A percentile compares a stretch with the other conserved stretches of the same genome.
Conservation (phyloP, 2,888 invertebrate species). For the Acanthosepion pharaonis region DNA sequence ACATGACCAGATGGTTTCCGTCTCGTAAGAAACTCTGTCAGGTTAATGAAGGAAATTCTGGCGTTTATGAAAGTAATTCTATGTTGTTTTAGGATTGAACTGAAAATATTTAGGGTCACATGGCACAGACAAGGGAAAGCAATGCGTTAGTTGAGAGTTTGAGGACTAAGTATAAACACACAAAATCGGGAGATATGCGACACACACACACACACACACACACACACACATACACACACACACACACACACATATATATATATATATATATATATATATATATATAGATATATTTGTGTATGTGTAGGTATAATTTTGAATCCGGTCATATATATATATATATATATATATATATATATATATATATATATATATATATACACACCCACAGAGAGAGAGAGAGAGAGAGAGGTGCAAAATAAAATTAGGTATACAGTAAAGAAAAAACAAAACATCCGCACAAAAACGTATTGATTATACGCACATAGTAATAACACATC, state of each 20-base stretch:
- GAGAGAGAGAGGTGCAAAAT: too few species aligned
- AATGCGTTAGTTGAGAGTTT: background rate
- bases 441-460: too few species aligned
- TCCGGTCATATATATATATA: background rate
- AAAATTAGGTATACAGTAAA: too few species aligned
- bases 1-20: conserved; percentile 16
- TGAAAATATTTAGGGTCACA: background rate
- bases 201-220: background rate
- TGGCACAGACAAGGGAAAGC: background rate
- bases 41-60: background rate
- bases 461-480: too few species aligned
- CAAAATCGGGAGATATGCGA: background rate
- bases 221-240: too few species aligned
- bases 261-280: too few species aligned
- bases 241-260: too few species aligned
- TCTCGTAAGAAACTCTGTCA: background rate
- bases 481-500: too few species aligned
- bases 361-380: background rate
- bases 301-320: background rate
- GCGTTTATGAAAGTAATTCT: background rate
- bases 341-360: conserved; percentile 2
- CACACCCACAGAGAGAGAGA: background rate
- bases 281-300: too few species aligned
- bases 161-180: background rate
- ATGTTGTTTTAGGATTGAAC: background rate